Conservation (phyloP, 2,888 invertebrate species). For the Belgica antarctica region DNA sequence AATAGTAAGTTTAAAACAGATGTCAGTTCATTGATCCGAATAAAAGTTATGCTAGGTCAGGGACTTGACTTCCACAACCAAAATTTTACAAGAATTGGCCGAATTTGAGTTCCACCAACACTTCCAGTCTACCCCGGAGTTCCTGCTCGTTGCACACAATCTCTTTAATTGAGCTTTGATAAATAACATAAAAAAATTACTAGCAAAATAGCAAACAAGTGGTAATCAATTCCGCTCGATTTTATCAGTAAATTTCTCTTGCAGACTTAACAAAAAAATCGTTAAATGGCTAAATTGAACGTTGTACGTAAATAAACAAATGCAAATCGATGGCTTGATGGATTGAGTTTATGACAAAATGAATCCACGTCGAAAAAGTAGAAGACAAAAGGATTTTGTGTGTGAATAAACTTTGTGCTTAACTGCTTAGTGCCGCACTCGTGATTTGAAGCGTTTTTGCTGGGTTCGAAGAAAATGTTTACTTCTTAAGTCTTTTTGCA, state of each 20-base stretch:
- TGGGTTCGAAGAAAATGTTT: not conserved
- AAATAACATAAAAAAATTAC: not conserved
- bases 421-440: not conserved
- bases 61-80: too few relatives aligned
- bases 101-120: too few relatives aligned
- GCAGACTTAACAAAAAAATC: not conserved
- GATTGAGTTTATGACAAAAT: not conserved
- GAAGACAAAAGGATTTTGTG: constrained; percentile 9
- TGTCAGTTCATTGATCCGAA: too few relatives aligned
- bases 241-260: too few relatives aligned
- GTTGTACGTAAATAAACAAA: not conserved
- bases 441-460: not conserved
- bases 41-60: too few relatives aligned
- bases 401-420: not conserved
- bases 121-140: too few relatives aligned
- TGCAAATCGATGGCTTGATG: not conserved
- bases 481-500: constrained; percentile 40
- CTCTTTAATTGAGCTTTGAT: not conserved
- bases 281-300: not conserved
- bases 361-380: not conserved
- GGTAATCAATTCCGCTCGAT: not conserved
- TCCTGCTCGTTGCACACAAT: not conserved
- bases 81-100: too few relatives aligned
- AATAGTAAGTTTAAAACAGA: too few relatives aligned
- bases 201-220: not conserved